Evolutionary conservation across 2,888 invertebrate species (phyloP), one percentile per base, ranked within the genome.

Genomic region (Disparrhopalites patrizii): DNA sequence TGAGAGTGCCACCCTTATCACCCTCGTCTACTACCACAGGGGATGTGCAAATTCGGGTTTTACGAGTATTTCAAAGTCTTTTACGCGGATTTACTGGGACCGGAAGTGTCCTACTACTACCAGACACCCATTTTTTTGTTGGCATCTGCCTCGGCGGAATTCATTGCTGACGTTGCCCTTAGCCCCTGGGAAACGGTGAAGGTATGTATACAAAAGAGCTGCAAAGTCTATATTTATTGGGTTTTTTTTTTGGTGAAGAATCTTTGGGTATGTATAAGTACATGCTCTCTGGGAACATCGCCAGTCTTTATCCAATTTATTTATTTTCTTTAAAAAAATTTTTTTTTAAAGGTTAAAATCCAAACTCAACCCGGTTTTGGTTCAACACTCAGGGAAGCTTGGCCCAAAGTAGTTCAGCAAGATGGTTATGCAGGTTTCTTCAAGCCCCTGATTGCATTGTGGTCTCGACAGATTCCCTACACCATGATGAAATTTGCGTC

Each of bases 401-500:
- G 89, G 78, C 97, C 97, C 15, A 89, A 90, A 81, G 95, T 98
- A 83, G 85, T 86, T 68, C 82, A 83, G 71, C 87, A 88, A 70
- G 98, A 98, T 80, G 98, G 98, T 63, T 78, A 92, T 61, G 83
- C 84, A 54, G 92, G 93, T 58, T 94, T 97, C 83, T 97, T 95
- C 85, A 96, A 96, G 82, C 93, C 95, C 62, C 83, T 98, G 70
- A 93, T 92, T 51, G 98, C 98, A 38, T 84, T 97, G 70, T 98
- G 97, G 97, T 88, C 91, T 80, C 82, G 97, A 76, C 98, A 98
- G 84, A 98, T 99, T 78, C 98, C 98, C 0, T 98, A 98, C 85
- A 98, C 98, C 74, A 99, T 99, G 98, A 98, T 98, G 97, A 99
- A 98, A 84, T 98, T 98, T 81, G 93, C 97, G 74, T 96, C 95